phyloP scores from a whole-genome alignment of 2,888 invertebrate genomes.

The Cotesia congregata region DNA sequence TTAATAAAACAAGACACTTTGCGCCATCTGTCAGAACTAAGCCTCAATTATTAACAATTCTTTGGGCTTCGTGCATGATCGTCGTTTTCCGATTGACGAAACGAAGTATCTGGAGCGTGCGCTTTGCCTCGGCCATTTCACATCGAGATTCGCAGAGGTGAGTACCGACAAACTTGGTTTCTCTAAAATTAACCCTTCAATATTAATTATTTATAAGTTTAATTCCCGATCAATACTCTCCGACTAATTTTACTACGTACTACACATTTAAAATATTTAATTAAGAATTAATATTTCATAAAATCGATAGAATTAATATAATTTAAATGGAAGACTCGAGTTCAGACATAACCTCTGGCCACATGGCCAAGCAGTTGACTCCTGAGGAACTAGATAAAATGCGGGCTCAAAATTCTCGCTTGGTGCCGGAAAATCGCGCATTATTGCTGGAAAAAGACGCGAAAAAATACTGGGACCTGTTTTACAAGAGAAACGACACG shows the following conservation, averaged over 20 bases:
- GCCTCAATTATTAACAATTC: not conserved
- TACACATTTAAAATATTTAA: not conserved
- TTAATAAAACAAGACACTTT: not conserved
- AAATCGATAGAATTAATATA: not conserved
- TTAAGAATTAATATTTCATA: not conserved
- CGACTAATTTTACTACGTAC: not conserved
- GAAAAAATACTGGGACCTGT: slow-evolving; percentile 93
- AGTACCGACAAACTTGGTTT: not conserved
- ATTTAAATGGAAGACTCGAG: slow-evolving; percentile 49
- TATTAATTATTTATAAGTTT: not conserved
- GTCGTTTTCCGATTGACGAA: not conserved
- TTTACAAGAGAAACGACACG: slow-evolving; percentile 94
- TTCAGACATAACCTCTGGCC: slow-evolving; percentile 50
- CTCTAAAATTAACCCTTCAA: not conserved
- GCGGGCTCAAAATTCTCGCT: slow-evolving; percentile 77
- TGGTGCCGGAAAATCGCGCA: slow-evolving; percentile 83
- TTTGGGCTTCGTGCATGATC: not conserved
- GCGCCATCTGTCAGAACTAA: not conserved
- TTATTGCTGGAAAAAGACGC: slow-evolving; percentile 85
- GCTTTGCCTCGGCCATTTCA: slow-evolving; percentile 15
- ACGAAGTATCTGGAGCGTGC: not conserved
- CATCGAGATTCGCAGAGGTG: not conserved
- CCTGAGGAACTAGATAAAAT: slow-evolving; percentile 77
- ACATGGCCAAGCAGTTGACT: slow-evolving; percentile 73
- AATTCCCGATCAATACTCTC: not conserved